Evolutionary conservation across 2,113 vertebrate species (phyloP).

Genomic region (Ornithorhynchus anatinus): DNA sequence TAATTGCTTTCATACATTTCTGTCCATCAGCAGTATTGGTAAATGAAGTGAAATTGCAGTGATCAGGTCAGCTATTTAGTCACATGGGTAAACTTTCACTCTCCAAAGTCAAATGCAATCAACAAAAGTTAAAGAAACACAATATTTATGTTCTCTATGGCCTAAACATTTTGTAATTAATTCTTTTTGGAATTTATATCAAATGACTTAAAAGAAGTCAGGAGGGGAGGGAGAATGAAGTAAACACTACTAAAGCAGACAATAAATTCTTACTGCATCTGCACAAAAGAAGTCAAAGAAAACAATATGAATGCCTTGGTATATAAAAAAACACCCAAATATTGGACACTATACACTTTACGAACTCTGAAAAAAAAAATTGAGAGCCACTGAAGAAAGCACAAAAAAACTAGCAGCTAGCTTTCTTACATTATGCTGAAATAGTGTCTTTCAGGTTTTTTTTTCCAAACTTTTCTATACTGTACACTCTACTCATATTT

Average conservation of each 20-base stretch:
- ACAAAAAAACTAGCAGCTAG: conserved; percentile 55
- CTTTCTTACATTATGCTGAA: conserved; percentile 51
- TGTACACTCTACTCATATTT: conserved; percentile 42
- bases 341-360: conserved; percentile 37
- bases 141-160: conserved; percentile 41
- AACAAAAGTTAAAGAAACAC: conserved; percentile 47
- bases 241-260: conserved; percentile 52
- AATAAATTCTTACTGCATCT: conserved; percentile 77
- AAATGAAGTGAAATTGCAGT: conserved; percentile 76
- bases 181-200: conserved; percentile 52
- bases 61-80: conserved; percentile 69
- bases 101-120: conserved; percentile 71
- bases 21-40: conserved; percentile 91
- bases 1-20: conserved; percentile 88
- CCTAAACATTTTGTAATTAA: conserved; percentile 55
- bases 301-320: conserved; percentile 50
- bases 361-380: conserved; percentile 35
- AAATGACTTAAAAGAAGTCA: conserved; percentile 46
- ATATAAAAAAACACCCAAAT: conserved; percentile 53
- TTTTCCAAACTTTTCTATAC: conserved; percentile 37
- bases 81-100: conserved; percentile 71
- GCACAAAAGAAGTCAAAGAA: conserved; percentile 69
- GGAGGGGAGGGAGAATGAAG: conserved; percentile 18
- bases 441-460: conserved; percentile 23
- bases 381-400: conserved; percentile 63